Conservation (phyloP, 2,797 vertebrate species). For the Falco cherrug region DNA sequence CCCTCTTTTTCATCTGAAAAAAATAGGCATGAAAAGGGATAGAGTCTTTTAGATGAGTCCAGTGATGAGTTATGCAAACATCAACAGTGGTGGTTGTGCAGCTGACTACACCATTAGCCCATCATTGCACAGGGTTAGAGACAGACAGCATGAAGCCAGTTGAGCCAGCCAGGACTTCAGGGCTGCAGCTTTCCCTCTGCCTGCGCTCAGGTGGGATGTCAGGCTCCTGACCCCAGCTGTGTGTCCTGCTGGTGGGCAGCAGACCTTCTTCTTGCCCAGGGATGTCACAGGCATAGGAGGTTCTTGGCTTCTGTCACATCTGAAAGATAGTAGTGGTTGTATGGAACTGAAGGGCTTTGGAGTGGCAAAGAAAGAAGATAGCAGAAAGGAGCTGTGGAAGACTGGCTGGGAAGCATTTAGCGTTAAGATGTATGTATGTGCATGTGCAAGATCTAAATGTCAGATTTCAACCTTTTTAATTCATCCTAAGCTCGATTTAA, state of each 20-base stretch:
- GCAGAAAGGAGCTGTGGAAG: background rate
- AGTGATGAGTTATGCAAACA: background rate
- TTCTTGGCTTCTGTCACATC: background rate
- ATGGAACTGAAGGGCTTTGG: background rate
- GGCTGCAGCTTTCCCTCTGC: background rate
- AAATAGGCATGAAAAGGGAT: background rate
- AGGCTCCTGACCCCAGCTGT: background rate
- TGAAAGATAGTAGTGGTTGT: background rate
- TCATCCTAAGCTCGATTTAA: background rate
- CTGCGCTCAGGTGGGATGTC: background rate
- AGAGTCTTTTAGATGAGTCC: background rate
- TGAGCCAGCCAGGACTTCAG: background rate
- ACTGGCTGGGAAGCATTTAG: background rate
- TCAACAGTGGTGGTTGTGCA: background rate
- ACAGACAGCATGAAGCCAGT: background rate
- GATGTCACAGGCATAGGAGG: background rate
- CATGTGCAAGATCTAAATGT: background rate
- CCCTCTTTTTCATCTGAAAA: background rate
- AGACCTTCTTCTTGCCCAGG: background rate
- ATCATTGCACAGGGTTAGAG: fast-evolving
- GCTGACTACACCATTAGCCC: background rate
- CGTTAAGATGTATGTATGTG: background rate
- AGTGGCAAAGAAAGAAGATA: background rate
- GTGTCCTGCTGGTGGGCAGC: background rate
- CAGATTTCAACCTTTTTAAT: background rate